Evolutionary conservation across 2,797 vertebrate species (phyloP).

Genomic region (Eleutherodactylus coqui): DNA sequence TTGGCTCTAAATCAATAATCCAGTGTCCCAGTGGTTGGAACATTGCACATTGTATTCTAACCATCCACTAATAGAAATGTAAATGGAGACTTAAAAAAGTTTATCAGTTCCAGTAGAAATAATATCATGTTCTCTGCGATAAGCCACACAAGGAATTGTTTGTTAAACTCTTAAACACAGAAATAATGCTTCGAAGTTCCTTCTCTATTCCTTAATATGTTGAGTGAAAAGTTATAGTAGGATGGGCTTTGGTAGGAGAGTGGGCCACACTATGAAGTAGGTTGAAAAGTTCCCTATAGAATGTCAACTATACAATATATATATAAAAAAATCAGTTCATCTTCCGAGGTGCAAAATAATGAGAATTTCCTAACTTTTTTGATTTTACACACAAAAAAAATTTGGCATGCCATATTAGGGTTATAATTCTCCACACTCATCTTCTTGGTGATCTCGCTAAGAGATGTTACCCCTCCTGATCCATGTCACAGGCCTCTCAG

Average conservation of each 20-base stretch:
- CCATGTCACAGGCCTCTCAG: too few relatives aligned
- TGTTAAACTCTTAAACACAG: conserved; percentile 1
- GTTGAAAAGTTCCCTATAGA: background rate
- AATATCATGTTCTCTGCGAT: conserved; percentile 2
- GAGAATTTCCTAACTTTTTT: background rate
- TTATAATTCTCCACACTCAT: too few relatives aligned
- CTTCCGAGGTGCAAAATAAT: background rate
- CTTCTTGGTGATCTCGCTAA: too few relatives aligned
- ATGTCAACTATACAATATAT: background rate
- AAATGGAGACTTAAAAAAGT: conserved; percentile 15
- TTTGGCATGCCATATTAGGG: too few relatives aligned
- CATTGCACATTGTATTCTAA: conserved; percentile 36
- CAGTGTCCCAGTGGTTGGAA: conserved; percentile 41
- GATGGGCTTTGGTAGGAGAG: background rate
- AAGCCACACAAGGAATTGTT: background rate
- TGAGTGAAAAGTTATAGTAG: background rate
- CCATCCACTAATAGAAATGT: conserved; percentile 31
- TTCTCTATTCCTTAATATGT: background rate
- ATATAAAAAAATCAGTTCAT: background rate
- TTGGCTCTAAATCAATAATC: conserved; percentile 58
- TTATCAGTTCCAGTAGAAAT: conserved; percentile 25
- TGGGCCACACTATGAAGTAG: too few relatives aligned
- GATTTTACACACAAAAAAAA: too few relatives aligned
- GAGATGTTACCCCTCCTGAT: too few relatives aligned
- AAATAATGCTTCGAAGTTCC: background rate